Conservation (phyloP, 2,797 vertebrate species). For the Orestias chungarensis region DNA sequence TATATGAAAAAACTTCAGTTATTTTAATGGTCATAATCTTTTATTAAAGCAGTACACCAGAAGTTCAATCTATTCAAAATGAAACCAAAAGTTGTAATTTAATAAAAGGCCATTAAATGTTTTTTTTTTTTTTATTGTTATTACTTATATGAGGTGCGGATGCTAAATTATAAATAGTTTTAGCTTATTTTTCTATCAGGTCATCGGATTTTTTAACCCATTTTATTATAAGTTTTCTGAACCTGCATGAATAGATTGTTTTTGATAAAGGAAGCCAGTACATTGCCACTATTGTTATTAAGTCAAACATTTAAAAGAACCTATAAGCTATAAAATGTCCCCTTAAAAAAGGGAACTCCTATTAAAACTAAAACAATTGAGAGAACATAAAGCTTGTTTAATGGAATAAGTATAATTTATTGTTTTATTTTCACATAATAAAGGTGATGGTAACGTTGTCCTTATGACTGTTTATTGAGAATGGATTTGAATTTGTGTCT, state of each 20-base stretch:
- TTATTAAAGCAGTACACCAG: conserved; percentile 31
- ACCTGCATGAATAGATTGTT: neutral
- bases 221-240: neutral
- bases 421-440: neutral
- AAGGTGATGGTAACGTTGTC: neutral
- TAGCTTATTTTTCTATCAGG: conserved; percentile 42
- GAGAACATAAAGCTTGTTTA: neutral
- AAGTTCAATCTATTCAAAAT: conserved; percentile 43
- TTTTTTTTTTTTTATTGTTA: too few relatives aligned
- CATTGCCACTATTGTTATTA: neutral
- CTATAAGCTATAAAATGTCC: neutral
- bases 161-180: conserved; percentile 40
- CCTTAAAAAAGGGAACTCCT: neutral
- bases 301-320: neutral
- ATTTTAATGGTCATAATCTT: neutral
- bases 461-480: neutral
- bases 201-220: conserved; percentile 24
- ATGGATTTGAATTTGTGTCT: neutral
- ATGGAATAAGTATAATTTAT: neutral
- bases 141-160: conserved; percentile 48
- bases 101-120: conserved; percentile 51
- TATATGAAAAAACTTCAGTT: neutral
- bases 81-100: conserved; percentile 39
- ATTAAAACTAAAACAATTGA: neutral
- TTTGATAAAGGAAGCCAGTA: neutral